Conservation (phyloP, 2,888 invertebrate species). For the Branchinecta sandiegonensis region DNA sequence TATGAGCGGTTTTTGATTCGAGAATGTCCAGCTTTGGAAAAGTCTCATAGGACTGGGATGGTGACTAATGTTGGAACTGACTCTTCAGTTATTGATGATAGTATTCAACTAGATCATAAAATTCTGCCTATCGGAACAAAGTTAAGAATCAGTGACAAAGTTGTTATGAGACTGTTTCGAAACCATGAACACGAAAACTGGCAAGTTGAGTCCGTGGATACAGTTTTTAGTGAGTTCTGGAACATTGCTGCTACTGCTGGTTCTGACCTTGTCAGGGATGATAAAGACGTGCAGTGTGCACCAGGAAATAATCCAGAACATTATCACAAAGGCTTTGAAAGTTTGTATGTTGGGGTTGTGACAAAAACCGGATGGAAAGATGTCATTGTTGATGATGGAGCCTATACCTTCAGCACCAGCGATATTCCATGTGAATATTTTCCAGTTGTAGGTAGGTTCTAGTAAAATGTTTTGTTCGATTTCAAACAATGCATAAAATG, state of each 20-base stretch:
- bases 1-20: conserved; percentile 14
- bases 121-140: conserved; percentile 3
- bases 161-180: conserved; percentile 1
- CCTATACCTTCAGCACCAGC: too few relatives aligned
- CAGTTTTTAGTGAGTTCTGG: background rate
- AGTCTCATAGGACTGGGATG: background rate
- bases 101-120: background rate
- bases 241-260: background rate
- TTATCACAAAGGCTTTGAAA: too few relatives aligned
- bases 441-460: too few relatives aligned
- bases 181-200: background rate
- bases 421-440: too few relatives aligned
- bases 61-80: conserved; percentile 8
- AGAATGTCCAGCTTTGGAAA: conserved; percentile 4
- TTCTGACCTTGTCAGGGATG: too few relatives aligned
- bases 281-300: too few relatives aligned
- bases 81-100: background rate
- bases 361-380: too few relatives aligned
- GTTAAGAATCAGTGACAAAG: background rate
- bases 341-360: too few relatives aligned
- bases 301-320: too few relatives aligned
- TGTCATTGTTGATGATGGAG: too few relatives aligned
- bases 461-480: too few relatives aligned
- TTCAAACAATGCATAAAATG: too few relatives aligned
- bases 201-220: background rate